Base-by-base conservation (phyloP, 23 tunicate genomes). In the Trididemnum nubilum region DNA sequence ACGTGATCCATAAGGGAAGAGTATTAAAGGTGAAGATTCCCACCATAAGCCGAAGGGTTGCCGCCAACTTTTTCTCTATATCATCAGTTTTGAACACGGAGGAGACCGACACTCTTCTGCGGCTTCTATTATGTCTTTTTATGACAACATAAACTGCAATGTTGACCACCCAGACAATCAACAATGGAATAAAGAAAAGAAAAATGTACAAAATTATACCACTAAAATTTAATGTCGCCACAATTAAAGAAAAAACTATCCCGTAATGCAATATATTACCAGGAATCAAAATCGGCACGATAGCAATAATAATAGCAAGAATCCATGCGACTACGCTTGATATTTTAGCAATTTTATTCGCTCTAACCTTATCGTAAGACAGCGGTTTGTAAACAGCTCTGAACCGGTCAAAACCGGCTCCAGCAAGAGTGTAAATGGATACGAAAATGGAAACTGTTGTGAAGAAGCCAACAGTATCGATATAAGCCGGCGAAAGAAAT, bases 361-460 rank as follows among this genome's bases (percentile, higher is more conserved):
- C 89, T 37, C 57, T 84, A 36, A 80, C 77, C 39, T 82, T 81
- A 26, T 81, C 52, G 83, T 90, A 90, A 0, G 51, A 28, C 31
- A 90, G 38, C 4, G 96, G 96, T 28, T 65, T 75, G 54, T 84
- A 73, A 33, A 90, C 88, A 9, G 88, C 86, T 25, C 64, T 83
- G 24, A 90, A 73, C 29, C 96, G 76, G 32, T 90, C 96, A 30
- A 79, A 85, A 9, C 96, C 82, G 1, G 96, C 96, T 79, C 87
- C 73, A 36, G 82, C 79, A 4, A 90, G 71, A 36, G 96, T 79
- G 33, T 84, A 90, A 26, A 90, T 66, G 2, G 96, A 90, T 7
- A 90, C 89, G 33, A 90, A 54, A 1, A 90, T 27, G 0, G 96
- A 90, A 3, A 84, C 15, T 15, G 78, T 49, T 24, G 96, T 90